A percentile compares a stretch with the other conserved stretches of the same genome.
Evolutionary conservation across 1,140 invertebrate species (phyloP).

Genomic region (Dufourea novaeangliae): DNA sequence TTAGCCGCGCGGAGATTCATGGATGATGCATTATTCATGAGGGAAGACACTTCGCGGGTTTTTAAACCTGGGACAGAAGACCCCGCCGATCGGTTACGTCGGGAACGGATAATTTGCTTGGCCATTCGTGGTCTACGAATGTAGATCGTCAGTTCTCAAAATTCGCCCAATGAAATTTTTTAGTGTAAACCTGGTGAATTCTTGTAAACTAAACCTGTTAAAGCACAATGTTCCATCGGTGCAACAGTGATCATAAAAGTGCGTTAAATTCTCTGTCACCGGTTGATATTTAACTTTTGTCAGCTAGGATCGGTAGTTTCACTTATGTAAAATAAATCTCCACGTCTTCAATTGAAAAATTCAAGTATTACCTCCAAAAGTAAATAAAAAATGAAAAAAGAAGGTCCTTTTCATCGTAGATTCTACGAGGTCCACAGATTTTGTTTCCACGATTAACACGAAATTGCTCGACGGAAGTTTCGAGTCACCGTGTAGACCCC

Average conservation of each 20-base stretch:
- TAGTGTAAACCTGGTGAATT: no score
- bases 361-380: no score
- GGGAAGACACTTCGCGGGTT: slow-evolving; percentile 8
- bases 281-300: no score
- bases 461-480: neutral
- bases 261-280: no score
- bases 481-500: neutral
- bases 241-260: no score
- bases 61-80: neutral
- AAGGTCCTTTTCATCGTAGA: neutral
- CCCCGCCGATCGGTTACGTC: neutral
- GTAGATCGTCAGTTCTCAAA: no score
- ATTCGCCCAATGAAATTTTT: no score
- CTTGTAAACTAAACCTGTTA: no score
- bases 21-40: slow-evolving; percentile 53
- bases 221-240: no score
- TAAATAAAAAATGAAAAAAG: neutral
- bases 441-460: neutral
- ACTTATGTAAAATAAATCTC: no score
- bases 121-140: neutral
- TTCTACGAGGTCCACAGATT: neutral
- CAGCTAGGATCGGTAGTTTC: no score
- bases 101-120: neutral
- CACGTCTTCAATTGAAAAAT: no score
- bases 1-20: slow-evolving; percentile 48